A percentile compares a stretch with the other conserved stretches of the same genome.
Evolutionary conservation across 2,113 vertebrate genomes (phyloP).

Genomic region (Corydoras sp.): DNA sequence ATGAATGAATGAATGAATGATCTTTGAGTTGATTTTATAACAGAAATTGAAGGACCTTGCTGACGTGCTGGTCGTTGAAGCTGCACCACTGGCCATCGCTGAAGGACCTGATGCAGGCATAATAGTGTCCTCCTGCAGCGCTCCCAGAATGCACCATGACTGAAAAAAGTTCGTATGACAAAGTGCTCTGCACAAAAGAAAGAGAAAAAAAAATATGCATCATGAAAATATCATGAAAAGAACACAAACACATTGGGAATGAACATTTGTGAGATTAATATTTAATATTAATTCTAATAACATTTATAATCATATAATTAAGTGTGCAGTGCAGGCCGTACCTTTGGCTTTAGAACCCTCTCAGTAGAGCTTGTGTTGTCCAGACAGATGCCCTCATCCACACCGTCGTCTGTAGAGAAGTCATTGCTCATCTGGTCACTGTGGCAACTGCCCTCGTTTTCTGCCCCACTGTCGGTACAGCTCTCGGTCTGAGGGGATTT

Average conservation of each 20-base stretch:
- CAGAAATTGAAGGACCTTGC: constrained; percentile 74
- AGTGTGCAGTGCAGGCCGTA: not conserved
- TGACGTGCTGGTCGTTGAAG: constrained; percentile 99
- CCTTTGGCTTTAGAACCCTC: constrained; percentile 66
- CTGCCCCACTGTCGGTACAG: constrained; percentile 96
- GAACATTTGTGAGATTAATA: no score
- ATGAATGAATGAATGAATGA: no score
- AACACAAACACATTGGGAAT: no score
- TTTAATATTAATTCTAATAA: no score
- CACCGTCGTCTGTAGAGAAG: constrained; percentile 92
- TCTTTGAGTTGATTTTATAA: no score
- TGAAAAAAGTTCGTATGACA: constrained; percentile 93
- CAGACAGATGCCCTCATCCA: constrained; percentile 97
- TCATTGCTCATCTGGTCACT: constrained; percentile 99
- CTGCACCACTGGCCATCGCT: constrained; percentile 97
- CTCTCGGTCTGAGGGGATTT: constrained; percentile 98
- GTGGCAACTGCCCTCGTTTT: constrained; percentile 99
- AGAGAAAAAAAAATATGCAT: not conserved
- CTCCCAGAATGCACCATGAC: constrained; percentile 99
- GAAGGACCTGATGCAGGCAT: constrained; percentile 97
- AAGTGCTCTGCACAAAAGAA: constrained; percentile 71
- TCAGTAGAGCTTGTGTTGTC: constrained; percentile 83
- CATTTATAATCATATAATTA: no score
- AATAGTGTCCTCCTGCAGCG: constrained; percentile 96
- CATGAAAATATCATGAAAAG: no score